Evolutionary conservation across 2,888 invertebrate genomes (phyloP), one percentile per base, ranked within the genome.

Genomic region (Eumacrocentrus americanus): DNA sequence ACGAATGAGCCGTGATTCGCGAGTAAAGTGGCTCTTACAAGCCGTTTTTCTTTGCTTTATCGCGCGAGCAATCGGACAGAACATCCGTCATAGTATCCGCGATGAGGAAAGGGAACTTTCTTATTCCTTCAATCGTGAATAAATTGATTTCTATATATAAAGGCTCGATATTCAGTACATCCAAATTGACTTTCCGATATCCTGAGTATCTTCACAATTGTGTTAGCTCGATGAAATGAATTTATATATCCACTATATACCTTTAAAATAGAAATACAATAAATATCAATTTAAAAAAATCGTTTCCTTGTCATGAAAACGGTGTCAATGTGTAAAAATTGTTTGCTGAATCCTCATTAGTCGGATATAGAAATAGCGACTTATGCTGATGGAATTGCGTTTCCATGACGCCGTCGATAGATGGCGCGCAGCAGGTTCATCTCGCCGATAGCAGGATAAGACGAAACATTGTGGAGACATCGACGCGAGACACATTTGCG

Each of bases 11-110:
- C 62, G 51, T 65, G 65, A 54, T 54, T 58, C 22, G 62, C 52
- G 63, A 63, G 60, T 66, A 57, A 65, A 66, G 53, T 63, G 58
- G 58, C 66, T 40, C 18, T 40, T 46, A 25, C 11, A 46, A 46
- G 52, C 58, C 35, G 59, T 55, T 60, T 44, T 55, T 56, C 54
- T 50, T 51, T 46, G 50, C 34, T 48, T 57, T 47, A 58, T 64
- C 57, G 58, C 40, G 38, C 12, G 38, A 16, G 7, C 1, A 40
- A 40, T 40, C 38, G 18, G 16, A 40, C 16, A 40, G 16, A n/a
- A 37, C 37, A 37, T 37, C 37, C 37, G 2, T 12, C 37, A 37
- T 37, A 5, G n/a, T 12, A 14, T 37, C 37, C n/a, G 14, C 14
- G 37, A 37, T 14, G n/a, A 37, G n/a, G 37, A 37, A 37, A 12